Conservation (phyloP, 53 echinoderm and acorn worm species). For the Glandiceps talaboti region DNA sequence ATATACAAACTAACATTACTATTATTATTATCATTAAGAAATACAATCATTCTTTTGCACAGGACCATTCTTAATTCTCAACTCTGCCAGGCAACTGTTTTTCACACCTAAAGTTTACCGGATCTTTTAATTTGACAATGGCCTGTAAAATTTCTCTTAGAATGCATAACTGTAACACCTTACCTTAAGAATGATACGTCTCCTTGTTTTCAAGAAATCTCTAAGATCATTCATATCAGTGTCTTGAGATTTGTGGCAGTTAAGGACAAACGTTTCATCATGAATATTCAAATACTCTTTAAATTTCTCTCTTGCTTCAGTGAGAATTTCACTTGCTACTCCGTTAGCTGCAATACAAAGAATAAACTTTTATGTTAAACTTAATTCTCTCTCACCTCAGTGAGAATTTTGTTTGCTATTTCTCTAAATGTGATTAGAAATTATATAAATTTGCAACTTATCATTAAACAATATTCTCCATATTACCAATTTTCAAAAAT, state of each 20-base stretch:
- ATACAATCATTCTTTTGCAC: too few relatives aligned
- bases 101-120: too few relatives aligned
- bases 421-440: too few relatives aligned
- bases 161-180: not conserved
- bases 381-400: too few relatives aligned
- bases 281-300: not conserved
- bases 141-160: not conserved
- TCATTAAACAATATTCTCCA: too few relatives aligned
- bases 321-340: not conserved
- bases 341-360: not conserved
- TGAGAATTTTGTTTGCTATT: too few relatives aligned
- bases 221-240: not conserved
- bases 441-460: too few relatives aligned
- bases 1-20: too few relatives aligned
- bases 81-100: not conserved
- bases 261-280: not conserved
- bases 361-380: not conserved
- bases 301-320: not conserved
- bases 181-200: not conserved
- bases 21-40: too few relatives aligned
- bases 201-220: not conserved
- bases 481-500: too few relatives aligned
- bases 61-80: not conserved
- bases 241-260: not conserved
- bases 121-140: too few relatives aligned